These are phyloP conservation scores for Zaprionus africanus DNA, from an alignment of 1,140 invertebrate species.

Conservation along the genomic window DNA sequence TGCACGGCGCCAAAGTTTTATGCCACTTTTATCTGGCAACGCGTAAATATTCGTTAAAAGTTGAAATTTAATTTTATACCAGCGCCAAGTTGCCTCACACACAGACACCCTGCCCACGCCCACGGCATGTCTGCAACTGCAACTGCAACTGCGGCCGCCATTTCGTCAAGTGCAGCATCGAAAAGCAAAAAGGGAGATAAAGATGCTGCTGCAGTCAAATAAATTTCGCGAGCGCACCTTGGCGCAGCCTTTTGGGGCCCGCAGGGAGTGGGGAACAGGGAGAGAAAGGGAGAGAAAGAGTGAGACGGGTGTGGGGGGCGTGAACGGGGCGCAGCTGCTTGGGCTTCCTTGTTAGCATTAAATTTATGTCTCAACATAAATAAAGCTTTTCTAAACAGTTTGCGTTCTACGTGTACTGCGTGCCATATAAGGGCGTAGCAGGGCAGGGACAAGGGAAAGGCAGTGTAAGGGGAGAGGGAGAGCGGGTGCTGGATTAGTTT, in stretches of 20 bases:
- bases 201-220: constrained; percentile 68
- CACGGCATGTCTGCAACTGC: constrained; percentile 1
- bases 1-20: constrained; percentile 65
- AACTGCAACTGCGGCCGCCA: constrained; percentile 40
- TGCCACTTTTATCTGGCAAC: constrained; percentile 79
- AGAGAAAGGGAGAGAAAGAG: no score
- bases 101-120: constrained; percentile 11
- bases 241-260: constrained; percentile 18
- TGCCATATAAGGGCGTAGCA: constrained; percentile 24
- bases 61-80: constrained; percentile 83
- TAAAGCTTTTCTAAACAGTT: constrained; percentile 82
- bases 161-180: constrained; percentile 61
- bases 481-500: constrained; percentile 44
- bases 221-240: constrained; percentile 73
- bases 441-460: neutral
- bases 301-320: neutral
- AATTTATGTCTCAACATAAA: constrained; percentile 79
- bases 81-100: constrained; percentile 39
- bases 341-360: constrained; percentile 71
- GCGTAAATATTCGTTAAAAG: constrained; percentile 83
- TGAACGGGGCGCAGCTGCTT: constrained; percentile 51
- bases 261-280: no score
- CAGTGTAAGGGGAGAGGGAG: neutral
- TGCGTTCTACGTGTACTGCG: constrained; percentile 50
- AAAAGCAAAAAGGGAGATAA: constrained; percentile 45